Conservation (phyloP, 2,797 vertebrate genomes). For the Falco cherrug region DNA sequence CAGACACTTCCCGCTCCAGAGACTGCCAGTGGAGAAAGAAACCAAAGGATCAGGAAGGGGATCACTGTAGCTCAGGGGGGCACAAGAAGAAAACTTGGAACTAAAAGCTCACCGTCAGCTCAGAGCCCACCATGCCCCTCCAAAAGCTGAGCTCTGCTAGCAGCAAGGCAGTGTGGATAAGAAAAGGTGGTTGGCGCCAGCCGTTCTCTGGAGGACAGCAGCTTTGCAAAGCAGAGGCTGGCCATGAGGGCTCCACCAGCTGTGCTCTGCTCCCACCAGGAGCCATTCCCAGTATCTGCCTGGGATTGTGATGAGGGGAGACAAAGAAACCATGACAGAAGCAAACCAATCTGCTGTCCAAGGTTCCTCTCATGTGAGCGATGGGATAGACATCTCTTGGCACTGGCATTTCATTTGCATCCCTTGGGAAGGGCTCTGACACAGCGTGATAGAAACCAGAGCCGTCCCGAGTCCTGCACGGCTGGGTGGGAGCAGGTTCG, state of each 20-base stretch:
- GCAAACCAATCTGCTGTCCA: not conserved
- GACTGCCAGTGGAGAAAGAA: not conserved
- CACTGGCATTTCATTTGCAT: not conserved
- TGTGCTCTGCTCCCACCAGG: rapidly evolving
- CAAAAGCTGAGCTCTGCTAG: not conserved
- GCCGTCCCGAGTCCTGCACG: not conserved
- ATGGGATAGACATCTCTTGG: not conserved
- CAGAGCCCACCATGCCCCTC: not conserved
- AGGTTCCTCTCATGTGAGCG: not conserved
- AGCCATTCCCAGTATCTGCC: not conserved
- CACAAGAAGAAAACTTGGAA: not conserved
- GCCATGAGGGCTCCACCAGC: not conserved
- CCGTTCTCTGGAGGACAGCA: not conserved
- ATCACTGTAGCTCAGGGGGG: not conserved
- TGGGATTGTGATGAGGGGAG: not conserved
- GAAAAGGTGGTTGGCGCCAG: not conserved
- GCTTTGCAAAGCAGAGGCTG: not conserved
- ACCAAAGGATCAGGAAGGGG: not conserved
- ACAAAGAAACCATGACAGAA: not conserved
- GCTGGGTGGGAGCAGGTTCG: not conserved
- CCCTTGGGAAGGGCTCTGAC: not conserved
- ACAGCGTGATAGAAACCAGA: not conserved
- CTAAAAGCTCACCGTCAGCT: not conserved
- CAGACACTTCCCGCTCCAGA: not conserved
- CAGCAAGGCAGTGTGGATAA: not conserved